phyloP scores from a whole-genome alignment of 2,888 invertebrate species.

The Trichopria drosophilae region DNA sequence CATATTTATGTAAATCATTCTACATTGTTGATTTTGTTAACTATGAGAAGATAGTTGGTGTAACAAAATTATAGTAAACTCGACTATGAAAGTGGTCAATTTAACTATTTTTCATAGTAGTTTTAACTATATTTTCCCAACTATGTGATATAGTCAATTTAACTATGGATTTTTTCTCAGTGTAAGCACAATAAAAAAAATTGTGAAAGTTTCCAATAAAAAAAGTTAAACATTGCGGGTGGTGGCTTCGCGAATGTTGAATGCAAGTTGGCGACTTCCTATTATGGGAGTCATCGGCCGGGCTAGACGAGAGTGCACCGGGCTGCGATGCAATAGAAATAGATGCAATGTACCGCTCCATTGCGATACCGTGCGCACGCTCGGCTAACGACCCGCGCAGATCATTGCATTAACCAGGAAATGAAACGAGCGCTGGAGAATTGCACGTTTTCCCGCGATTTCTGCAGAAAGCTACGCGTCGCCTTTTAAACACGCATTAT shows the following conservation, averaged over 20 bases:
- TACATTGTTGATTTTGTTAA: no score
- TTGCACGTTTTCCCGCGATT: slow-evolving; percentile 53
- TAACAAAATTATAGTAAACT: no score
- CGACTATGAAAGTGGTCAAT: no score
- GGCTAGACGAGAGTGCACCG: not conserved
- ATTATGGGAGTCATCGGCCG: slow-evolving; percentile 23
- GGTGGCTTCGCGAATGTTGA: slow-evolving; percentile 8
- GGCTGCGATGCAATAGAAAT: slow-evolving; percentile 12
- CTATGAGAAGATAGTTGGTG: no score
- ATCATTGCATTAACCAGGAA: slow-evolving; percentile 55
- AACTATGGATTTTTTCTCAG: no score
- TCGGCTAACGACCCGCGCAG: slow-evolving; percentile 46
- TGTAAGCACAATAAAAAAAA: no score
- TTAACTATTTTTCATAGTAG: no score
- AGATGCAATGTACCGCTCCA: slow-evolving; percentile 26
- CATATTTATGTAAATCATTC: no score
- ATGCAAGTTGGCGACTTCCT: slow-evolving; percentile 14
- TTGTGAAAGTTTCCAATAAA: no score
- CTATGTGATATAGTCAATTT: no score
- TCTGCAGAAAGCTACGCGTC: slow-evolving; percentile 29
- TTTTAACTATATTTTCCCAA: no score
- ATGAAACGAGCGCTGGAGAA: slow-evolving; percentile 47
- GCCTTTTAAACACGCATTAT: no score
- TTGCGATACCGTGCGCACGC: slow-evolving; percentile 3
- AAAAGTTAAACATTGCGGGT: not conserved